Percentiles rank a stretch among this genome's conserved stretches.
These are phyloP conservation scores for Vimba vimba DNA, from an alignment of 2,113 vertebrate genomes.

Conservation along the genomic window DNA sequence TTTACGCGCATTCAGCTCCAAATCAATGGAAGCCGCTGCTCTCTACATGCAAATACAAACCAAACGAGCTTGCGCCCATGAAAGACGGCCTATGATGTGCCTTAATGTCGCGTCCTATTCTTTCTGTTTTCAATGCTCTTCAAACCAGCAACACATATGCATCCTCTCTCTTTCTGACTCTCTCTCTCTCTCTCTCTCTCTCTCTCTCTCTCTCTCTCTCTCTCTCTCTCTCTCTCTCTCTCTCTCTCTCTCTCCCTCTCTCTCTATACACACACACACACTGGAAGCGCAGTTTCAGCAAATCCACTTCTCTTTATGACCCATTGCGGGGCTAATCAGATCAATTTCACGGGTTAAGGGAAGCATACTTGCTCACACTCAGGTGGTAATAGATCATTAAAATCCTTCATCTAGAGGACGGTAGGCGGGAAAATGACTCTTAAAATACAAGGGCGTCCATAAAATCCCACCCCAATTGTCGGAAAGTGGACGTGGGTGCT, in stretches of 20 bases:
- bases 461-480: constrained; percentile 44
- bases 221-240: constrained; percentile 30
- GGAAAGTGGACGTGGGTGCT: constrained; percentile 51
- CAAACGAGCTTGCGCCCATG: constrained; percentile 48
- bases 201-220: background rate
- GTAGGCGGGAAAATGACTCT: constrained; percentile 53
- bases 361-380: constrained; percentile 64
- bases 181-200: constrained; percentile 39
- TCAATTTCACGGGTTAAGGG: constrained; percentile 78
- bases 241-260: constrained; percentile 28
- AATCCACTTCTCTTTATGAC: constrained; percentile 62
- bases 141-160: background rate
- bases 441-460: constrained; percentile 33
- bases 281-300: constrained; percentile 66
- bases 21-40: constrained; percentile 52
- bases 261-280: constrained; percentile 52
- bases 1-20: constrained; percentile 56
- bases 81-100: constrained; percentile 40
- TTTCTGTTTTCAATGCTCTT: constrained; percentile 46
- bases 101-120: constrained; percentile 61
- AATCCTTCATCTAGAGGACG: constrained; percentile 65
- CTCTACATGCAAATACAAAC: constrained; percentile 52
- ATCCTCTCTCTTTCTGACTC: constrained; percentile 6
- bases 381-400: constrained; percentile 73
- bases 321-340: constrained; percentile 77